Evolutionary conservation across 1,140 invertebrate genomes (phyloP).

Genomic region (Dryas iulia): DNA sequence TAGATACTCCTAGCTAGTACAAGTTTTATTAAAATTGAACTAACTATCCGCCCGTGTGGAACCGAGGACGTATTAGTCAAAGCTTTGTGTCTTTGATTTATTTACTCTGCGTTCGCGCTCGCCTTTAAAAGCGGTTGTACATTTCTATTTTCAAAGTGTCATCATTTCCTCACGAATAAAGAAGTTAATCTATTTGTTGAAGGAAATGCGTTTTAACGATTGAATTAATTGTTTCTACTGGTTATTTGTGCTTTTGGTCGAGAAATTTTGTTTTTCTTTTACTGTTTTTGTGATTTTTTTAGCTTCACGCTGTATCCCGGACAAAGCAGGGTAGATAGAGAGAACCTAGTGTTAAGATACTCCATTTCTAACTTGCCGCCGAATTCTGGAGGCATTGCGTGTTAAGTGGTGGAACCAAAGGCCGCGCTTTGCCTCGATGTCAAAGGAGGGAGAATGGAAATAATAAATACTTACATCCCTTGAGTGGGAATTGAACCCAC

Average conservation of each 20-base stretch:
- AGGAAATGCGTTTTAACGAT: constrained; percentile 13
- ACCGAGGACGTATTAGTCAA: constrained; percentile 33
- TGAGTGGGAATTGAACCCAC: too few relatives aligned
- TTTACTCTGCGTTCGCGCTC: constrained; percentile 34
- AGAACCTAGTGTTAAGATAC: too few relatives aligned
- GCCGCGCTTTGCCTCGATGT: too few relatives aligned
- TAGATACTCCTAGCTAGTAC: neutral
- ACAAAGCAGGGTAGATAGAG: too few relatives aligned
- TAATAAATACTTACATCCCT: too few relatives aligned
- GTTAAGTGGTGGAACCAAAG: too few relatives aligned
- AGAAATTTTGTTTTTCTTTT: neutral
- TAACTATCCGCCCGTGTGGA: constrained; percentile 24
- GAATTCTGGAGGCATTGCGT: too few relatives aligned
- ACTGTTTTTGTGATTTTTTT: neutral
- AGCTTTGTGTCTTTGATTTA: constrained; percentile 42
- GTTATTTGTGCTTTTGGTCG: constrained; percentile 4
- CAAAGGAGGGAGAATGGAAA: too few relatives aligned
- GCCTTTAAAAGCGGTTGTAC: constrained; percentile 36
- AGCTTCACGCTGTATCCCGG: too few relatives aligned
- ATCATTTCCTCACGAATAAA: constrained; percentile 23
- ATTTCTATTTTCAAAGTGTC: constrained; percentile 34
- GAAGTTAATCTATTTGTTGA: constrained; percentile 23
- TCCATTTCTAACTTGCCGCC: too few relatives aligned
- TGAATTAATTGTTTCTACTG: constrained; percentile 9
- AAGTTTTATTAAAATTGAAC: constrained; percentile 13